phyloP scores from a whole-genome alignment of 1,140 invertebrate species.

The Chymomyza costata region DNA sequence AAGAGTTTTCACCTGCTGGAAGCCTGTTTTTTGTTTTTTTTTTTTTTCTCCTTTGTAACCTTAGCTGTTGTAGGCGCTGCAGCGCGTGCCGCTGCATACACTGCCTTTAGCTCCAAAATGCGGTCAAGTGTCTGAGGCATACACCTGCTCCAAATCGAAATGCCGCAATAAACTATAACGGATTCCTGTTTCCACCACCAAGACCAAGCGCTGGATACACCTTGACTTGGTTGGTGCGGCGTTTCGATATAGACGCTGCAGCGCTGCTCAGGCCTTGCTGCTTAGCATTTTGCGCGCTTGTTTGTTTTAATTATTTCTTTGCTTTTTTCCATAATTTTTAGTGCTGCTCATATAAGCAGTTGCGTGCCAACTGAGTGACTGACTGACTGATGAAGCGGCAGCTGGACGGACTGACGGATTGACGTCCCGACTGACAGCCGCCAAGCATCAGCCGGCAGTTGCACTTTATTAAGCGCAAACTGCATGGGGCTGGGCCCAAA shows the following conservation, averaged over 20 bases:
- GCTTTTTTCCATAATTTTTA: constrained; percentile 46
- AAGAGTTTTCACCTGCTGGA: constrained; percentile 65
- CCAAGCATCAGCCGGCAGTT: constrained; percentile 22
- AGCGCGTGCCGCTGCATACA: constrained; percentile 46
- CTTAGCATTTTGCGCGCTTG: constrained; percentile 71
- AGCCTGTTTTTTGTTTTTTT: constrained; percentile 34
- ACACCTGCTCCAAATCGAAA: constrained; percentile 66
- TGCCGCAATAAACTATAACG: constrained; percentile 68
- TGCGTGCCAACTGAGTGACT: not conserved
- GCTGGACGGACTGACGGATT: constrained; percentile 59
- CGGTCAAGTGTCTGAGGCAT: constrained; percentile 63
- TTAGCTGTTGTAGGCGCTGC: not conserved
- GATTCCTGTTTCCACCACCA: constrained; percentile 66
- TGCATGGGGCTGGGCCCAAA: constrained; percentile 42
- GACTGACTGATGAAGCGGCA: constrained; percentile 17
- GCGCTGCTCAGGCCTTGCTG: constrained; percentile 34
- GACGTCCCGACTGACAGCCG: constrained; percentile 24
- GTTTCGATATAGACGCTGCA: constrained; percentile 22
- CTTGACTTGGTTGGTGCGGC: constrained; percentile 26
- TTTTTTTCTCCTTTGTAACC: not conserved
- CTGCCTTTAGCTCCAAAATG: constrained; percentile 58
- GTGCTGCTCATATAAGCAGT: too few species aligned
- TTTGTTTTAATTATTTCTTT: constrained; percentile 74
- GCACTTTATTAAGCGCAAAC: constrained; percentile 68
- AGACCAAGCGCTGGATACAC: constrained; percentile 26